Percentiles rank a stretch among this genome's conserved stretches.
Evolutionary conservation across 2,113 vertebrate genomes (phyloP).

Genomic region (Hiodon alosoides): DNA sequence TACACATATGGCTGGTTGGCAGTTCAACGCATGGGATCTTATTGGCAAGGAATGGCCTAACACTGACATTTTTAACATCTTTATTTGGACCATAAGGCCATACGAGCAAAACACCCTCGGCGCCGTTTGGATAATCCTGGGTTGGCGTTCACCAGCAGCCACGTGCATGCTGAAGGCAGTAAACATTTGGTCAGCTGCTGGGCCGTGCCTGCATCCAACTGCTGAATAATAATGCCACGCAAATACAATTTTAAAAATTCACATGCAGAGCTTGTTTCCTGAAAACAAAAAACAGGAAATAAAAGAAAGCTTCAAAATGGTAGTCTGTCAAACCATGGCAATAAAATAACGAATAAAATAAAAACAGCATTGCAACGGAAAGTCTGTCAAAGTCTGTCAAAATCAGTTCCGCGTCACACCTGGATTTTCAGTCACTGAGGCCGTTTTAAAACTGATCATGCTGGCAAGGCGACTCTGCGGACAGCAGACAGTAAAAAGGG

Average conservation of each 20-base stretch:
- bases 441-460: background rate
- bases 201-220: slow-evolving; percentile 38
- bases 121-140: slow-evolving; percentile 47
- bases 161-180: slow-evolving; percentile 42
- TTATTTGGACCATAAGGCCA: slow-evolving; percentile 4
- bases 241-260: too few relatives aligned
- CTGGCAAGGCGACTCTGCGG: background rate
- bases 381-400: too few relatives aligned
- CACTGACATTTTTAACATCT: background rate
- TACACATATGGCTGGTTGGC: background rate
- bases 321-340: too few relatives aligned
- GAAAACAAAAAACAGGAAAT: background rate
- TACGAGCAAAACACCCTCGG: slow-evolving; percentile 10
- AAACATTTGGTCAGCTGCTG: slow-evolving; percentile 68
- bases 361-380: too few relatives aligned
- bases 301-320: background rate
- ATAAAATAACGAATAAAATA: too few relatives aligned
- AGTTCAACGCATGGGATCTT: background rate
- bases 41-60: background rate
- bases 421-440: background rate
- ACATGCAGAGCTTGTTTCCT: slow-evolving; percentile 30
- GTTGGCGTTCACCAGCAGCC: slow-evolving; percentile 29
- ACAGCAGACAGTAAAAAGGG: background rate
- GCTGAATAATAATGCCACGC: slow-evolving; percentile 34
- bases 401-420: too few relatives aligned